Evolutionary conservation across 1,140 invertebrate species (phyloP), one percentile per base, ranked within the genome.

Genomic region (Tetramorium parvispinum): DNA sequence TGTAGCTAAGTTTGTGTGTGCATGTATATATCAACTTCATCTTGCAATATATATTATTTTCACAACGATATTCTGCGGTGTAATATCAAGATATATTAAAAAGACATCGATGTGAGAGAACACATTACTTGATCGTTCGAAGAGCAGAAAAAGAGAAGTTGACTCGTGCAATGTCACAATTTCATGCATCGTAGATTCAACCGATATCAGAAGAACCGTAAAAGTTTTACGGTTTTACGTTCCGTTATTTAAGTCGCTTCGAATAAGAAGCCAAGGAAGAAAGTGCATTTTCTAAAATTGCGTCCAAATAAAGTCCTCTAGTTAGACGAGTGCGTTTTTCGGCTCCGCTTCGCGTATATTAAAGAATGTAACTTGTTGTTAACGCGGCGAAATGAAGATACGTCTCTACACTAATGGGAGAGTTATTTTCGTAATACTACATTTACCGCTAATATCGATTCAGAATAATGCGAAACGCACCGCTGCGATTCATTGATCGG

Each of bases 361-460:
- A 21, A 57, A 46, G 18, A 59, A 59, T 73, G 71, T 7, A 46
- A 83, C 32, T 37, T 46, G 53, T 37, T 46, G 53, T 40, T 81
- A 81, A 71, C 24, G n/a, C 40, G n/a, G 16, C 53, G 40, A 75
- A 83, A 83, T 43, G 16, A 70, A 81, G 63, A 59, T 59, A 68
- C 10, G 5, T 59, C 40, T 83, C 32, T 32, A 83, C 68, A 13
- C 79, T 82, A 82, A 49, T 32, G 18, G 32, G 66, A 71, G 51
- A 73, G 49, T 70, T 83, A 83, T 59, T 75, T 82, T 75, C 68
- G 24, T 83, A 83, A 75, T 13, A n/a, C 40, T 83, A 83, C 53
- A 73, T 83, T 83, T 83, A 83, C 24, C 27, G 53, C 79, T 83
- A 83, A 73, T 75, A 27, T 83, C 79, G 40, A 82, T 73, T 83